Evolutionary conservation across 1,140 invertebrate species (phyloP), one percentile per base, ranked within the genome.

Genomic region (Drosophila busckii): DNA sequence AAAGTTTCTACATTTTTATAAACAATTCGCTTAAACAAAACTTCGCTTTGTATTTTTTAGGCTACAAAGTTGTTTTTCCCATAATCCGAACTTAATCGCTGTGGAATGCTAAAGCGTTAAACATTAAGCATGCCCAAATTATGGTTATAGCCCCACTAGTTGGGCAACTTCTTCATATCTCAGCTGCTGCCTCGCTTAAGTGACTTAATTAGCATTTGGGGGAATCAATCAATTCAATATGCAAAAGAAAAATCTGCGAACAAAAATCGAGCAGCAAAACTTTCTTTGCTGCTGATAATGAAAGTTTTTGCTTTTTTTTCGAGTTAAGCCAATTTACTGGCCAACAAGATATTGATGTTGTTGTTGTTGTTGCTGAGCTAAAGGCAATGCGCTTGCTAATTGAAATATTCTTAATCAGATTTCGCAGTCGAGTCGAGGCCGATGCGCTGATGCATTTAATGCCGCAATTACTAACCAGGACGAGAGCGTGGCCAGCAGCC

Each of bases 331-430:
- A n/a, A n/a, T n/a, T n/a, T n/a, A n/a, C n/a, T n/a, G n/a, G n/a
- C n/a, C n/a, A n/a, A n/a, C n/a, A n/a, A n/a, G n/a, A n/a, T n/a
- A n/a, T n/a, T n/a, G n/a, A n/a, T n/a, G n/a, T n/a, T 28, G 6
- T 16, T 31, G 9, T 16, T n/a, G 17, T 19, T 20, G n/a, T 20
- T 16, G 9, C n/a, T 25, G 46, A 10, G 31, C 55, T 22, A 45
- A 46, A 48, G 50, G 53, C 60, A 58, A 37, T 44, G 44, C 48
- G n/a, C n/a, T n/a, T 41, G 65, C 75, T 82, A 82, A 82, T 82
- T 82, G 76, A 82, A 82, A 82, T 82, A 82, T 82, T 83, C 76
- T 82, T 82, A 82, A 82, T 82, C 76, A 82, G 75, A 82, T 37
- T 62, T 44, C 37, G 64, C 58, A 53, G 65, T n/a, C n/a, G n/a